A percentile compares a stretch with the other conserved stretches of the same genome.
Evolutionary conservation across 1,140 invertebrate genomes (phyloP).

Genomic region (Camponotus pennsylvanicus): DNA sequence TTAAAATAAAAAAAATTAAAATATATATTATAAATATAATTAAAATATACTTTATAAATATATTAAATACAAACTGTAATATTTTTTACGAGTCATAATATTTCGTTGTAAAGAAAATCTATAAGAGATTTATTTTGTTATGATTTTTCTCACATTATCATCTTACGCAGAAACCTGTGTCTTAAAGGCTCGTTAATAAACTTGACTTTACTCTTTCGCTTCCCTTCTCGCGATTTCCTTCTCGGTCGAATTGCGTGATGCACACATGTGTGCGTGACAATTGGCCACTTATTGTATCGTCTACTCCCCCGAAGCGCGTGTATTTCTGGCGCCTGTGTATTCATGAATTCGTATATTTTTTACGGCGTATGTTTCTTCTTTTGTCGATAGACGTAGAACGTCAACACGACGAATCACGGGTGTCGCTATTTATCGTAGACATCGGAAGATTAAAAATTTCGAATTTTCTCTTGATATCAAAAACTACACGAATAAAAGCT

Average conservation of each 20-base stretch:
- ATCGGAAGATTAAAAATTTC: background rate
- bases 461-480: background rate
- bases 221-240: conserved; percentile 23
- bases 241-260: background rate
- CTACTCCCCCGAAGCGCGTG: background rate
- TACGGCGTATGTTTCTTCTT: conserved; percentile 15
- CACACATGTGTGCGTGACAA: conserved; percentile 50
- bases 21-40: background rate
- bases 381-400: background rate
- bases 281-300: conserved; percentile 52
- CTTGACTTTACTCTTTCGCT: background rate
- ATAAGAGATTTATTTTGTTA: background rate
- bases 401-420: background rate
- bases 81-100: background rate
- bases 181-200: conserved; percentile 4
- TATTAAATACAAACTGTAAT: background rate
- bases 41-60: too few relatives aligned
- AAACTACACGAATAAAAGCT: background rate
- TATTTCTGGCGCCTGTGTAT: conserved; percentile 59
- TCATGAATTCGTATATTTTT: conserved; percentile 61
- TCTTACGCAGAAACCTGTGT: background rate
- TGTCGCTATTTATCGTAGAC: background rate
- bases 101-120: background rate
- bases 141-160: background rate
- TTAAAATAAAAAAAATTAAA: too few relatives aligned